Conservation (phyloP, 2,113 vertebrate species). For the Neotoma lepida region DNA sequence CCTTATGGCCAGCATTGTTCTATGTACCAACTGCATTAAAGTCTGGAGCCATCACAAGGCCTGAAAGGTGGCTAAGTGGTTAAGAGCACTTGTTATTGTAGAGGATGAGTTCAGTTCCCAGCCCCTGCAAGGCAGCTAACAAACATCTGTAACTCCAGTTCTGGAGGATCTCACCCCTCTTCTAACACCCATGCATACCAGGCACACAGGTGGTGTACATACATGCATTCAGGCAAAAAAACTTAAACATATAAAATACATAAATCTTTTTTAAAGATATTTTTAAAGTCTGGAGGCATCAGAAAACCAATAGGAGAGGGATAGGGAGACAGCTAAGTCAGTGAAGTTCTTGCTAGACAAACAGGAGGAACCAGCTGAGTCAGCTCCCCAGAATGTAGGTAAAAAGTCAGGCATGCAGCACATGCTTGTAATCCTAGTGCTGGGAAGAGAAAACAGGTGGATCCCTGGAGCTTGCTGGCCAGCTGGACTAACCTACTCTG, state of each 20-base stretch:
- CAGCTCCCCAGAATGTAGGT: neutral
- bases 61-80: neutral
- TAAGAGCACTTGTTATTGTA: neutral
- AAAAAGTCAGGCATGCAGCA: neutral
- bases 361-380: neutral
- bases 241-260: neutral
- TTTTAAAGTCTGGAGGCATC: neutral
- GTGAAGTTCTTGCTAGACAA: neutral
- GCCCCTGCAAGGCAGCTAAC: neutral
- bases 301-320: neutral
- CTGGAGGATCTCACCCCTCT: neutral
- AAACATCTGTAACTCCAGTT: neutral
- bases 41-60: conserved; percentile 22
- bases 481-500: neutral
- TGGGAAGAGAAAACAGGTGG: no score
- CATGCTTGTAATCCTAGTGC: neutral
- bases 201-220: neutral
- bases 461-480: neutral
- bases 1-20: neutral
- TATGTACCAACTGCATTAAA: neutral
- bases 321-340: neutral
- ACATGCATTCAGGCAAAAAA: neutral
- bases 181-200: neutral
- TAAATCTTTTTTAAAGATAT: neutral
- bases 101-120: neutral